A percentile compares a stretch with the other conserved stretches of the same genome.
Conservation (phyloP, 2,888 invertebrate species). For the Agrotis clavis region DNA sequence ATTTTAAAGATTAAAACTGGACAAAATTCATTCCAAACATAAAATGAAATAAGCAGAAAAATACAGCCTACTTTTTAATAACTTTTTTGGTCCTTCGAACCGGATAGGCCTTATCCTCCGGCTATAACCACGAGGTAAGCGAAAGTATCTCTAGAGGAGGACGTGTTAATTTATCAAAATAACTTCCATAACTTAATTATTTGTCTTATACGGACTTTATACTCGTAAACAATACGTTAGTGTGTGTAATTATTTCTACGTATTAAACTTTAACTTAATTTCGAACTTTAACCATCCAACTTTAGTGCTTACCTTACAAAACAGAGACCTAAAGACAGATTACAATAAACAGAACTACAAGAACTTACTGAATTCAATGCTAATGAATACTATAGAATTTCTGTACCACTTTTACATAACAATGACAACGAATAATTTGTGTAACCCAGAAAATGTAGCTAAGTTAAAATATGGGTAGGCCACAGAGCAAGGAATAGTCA, state of each 20-base stretch:
- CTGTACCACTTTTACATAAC: slow-evolving; percentile 23
- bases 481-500: background rate
- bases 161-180: too few species aligned
- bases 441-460: slow-evolving; percentile 20
- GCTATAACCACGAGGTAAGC: too few species aligned
- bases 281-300: background rate
- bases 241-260: background rate
- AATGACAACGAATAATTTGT: slow-evolving; percentile 24
- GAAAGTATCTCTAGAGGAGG: too few species aligned
- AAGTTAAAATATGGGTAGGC: slow-evolving; percentile 23
- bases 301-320: background rate
- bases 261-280: background rate
- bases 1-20: too few species aligned
- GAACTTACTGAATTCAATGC: background rate
- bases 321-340: background rate
- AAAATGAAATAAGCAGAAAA: too few species aligned
- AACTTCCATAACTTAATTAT: too few species aligned
- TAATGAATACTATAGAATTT: slow-evolving; percentile 16
- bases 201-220: too few species aligned
- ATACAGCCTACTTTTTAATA: too few species aligned
- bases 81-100: too few species aligned
- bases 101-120: too few species aligned
- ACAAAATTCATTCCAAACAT: too few species aligned
- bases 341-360: background rate
- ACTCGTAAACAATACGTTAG: background rate